Conservation (phyloP, 2,113 vertebrate genomes). For the Pseudorectes ferrugineus region DNA sequence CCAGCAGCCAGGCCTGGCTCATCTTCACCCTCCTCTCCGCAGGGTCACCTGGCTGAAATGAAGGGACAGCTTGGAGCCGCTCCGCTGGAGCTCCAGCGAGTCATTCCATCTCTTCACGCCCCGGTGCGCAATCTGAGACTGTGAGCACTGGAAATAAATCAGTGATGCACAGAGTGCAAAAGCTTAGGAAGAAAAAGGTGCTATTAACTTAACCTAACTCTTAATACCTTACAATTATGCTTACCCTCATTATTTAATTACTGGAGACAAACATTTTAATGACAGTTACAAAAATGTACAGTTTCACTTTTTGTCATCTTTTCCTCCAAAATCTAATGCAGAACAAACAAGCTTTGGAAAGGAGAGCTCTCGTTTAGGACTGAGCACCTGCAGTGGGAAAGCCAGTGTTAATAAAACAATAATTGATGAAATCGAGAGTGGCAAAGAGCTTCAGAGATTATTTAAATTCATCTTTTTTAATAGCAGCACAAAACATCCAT, state of each 20-base stretch:
- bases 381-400: background rate
- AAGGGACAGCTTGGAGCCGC: background rate
- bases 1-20: background rate
- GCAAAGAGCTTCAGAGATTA: background rate
- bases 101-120: background rate
- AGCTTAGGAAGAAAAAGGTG: background rate
- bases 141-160: background rate
- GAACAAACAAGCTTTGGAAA: background rate
- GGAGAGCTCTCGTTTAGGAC: background rate
- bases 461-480: background rate
- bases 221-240: background rate
- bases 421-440: background rate
- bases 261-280: background rate
- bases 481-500: background rate
- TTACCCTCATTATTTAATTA: background rate
- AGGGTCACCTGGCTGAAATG: background rate
- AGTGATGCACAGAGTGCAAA: background rate
- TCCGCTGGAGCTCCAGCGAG: background rate
- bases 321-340: background rate
- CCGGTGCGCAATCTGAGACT: background rate
- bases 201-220: background rate
- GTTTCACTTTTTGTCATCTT: background rate
- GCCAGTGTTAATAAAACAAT: background rate
- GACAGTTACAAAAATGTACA: background rate
- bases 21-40: background rate